These are phyloP conservation scores for Chelonia mydas DNA, from an alignment of 2,797 vertebrate genomes.

Conservation along the genomic window DNA sequence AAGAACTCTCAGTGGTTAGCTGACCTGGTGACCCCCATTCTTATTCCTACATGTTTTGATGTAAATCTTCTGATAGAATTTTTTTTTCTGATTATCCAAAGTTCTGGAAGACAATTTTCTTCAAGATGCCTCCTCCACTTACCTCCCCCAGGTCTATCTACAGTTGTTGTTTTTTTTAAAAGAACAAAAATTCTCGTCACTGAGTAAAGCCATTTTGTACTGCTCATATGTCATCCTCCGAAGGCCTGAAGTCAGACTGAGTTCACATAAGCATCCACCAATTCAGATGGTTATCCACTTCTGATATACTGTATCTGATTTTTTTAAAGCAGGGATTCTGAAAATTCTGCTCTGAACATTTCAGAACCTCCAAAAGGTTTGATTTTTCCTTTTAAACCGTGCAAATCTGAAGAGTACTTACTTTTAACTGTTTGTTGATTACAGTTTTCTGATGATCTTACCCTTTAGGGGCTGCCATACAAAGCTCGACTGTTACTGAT, in stretches of 20 bases:
- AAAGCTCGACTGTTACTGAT: not conserved
- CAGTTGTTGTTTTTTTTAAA: not conserved
- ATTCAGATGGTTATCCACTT: slow-evolving; percentile 32
- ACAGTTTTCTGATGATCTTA: slow-evolving; percentile 31
- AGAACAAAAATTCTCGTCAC: not conserved
- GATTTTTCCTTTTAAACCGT: slow-evolving; percentile 60
- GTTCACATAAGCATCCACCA: not conserved
- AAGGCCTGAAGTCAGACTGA: not conserved
- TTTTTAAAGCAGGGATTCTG: slow-evolving; percentile 18
- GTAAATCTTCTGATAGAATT: not conserved
- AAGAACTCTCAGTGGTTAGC: not conserved
- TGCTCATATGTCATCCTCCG: slow-evolving; percentile 60
- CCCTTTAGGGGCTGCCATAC: not conserved
- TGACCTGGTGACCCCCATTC: slow-evolving; percentile 15
- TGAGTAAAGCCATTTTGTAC: slow-evolving; percentile 8
- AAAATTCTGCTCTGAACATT: slow-evolving; percentile 42
- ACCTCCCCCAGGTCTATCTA: not conserved
- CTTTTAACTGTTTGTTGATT: not conserved
- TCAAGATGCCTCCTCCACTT: slow-evolving; percentile 6
- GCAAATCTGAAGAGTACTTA: slow-evolving; percentile 31
- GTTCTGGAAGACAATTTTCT: not conserved
- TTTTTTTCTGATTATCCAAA: not conserved
- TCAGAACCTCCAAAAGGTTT: slow-evolving; percentile 48
- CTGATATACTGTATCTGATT: slow-evolving; percentile 14
- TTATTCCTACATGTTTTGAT: not conserved